A percentile compares a stretch with the other conserved stretches of the same genome.
phyloP scores from a whole-genome alignment of 2,113 vertebrate genomes.

The Dicerorhinus sumatrensis region DNA sequence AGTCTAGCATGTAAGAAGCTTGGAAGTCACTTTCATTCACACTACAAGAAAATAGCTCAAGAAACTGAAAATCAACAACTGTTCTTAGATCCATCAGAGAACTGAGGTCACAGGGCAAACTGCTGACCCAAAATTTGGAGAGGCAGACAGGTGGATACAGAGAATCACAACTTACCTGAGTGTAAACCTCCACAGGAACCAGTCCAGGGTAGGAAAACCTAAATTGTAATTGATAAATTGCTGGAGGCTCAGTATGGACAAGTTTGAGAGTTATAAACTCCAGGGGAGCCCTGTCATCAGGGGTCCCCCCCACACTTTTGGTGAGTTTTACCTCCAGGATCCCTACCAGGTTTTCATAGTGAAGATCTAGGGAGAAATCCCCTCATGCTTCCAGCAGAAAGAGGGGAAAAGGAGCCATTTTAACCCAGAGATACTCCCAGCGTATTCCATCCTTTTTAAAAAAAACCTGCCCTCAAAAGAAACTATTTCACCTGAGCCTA shows the following conservation, averaged over 20 bases:
- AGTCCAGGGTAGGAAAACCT: background rate
- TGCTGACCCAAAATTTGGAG: background rate
- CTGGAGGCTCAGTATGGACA: background rate
- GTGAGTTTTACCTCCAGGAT: background rate
- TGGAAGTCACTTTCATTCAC: background rate
- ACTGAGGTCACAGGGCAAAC: background rate
- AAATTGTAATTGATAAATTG: fast-evolving
- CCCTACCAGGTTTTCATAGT: background rate
- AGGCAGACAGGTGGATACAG: background rate
- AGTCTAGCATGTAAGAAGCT: background rate
- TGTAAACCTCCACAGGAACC: fast-evolving
- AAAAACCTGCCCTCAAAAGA: background rate
- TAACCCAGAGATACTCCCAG: background rate
- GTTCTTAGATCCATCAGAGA: background rate
- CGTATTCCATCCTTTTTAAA: background rate
- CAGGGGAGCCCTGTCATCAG: background rate
- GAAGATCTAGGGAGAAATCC: background rate
- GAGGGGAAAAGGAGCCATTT: background rate
- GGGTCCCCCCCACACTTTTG: background rate
- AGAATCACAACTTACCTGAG: background rate
- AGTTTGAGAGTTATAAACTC: background rate
- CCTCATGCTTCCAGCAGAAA: background rate
- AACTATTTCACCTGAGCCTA: background rate
- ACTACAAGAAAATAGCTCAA: background rate
- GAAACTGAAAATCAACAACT: background rate